A percentile compares a stretch with the other conserved stretches of the same genome.
phyloP scores from a whole-genome alignment of 2,797 vertebrate species.

The Enteromius paludinosus region DNA sequence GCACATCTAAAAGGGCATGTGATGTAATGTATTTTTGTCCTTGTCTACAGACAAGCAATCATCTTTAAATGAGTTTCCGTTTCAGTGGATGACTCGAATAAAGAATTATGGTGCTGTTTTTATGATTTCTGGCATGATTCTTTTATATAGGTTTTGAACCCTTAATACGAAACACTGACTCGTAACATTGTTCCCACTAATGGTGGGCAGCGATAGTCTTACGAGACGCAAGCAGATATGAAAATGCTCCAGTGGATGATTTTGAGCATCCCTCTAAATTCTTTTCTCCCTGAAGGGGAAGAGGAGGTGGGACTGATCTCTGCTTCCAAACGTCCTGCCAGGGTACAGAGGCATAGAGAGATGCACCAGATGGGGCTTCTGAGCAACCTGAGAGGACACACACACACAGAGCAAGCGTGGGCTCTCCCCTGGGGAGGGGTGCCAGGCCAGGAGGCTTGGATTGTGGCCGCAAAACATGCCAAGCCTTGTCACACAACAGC shows the following conservation, averaged over 20 bases:
- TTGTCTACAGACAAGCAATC: constrained; percentile 14
- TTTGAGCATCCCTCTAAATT: constrained; percentile 11
- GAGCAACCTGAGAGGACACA: constrained; percentile 40
- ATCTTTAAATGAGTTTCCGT: constrained; percentile 39
- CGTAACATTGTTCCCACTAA: constrained; percentile 1
- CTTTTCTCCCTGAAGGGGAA: constrained; percentile 8
- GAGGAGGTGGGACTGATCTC: constrained; percentile 42
- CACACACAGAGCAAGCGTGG: background rate
- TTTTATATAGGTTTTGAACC: constrained; percentile 4
- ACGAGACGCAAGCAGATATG: constrained; percentile 7
- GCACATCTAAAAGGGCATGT: background rate
- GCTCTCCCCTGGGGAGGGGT: constrained; percentile 9
- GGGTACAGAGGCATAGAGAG: constrained; percentile 38
- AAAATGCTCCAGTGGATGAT: constrained; percentile 2
- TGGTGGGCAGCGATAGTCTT: background rate
- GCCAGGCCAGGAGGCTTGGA: constrained; percentile 34
- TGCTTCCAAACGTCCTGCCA: constrained; percentile 40
- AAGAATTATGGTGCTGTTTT: constrained; percentile 30
- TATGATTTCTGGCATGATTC: background rate
- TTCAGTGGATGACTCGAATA: constrained; percentile 11
- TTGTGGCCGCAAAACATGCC: constrained; percentile 29
- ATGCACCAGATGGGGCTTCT: constrained; percentile 60
- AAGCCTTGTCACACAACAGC: constrained; percentile 35
- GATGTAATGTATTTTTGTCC: background rate
- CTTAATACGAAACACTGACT: constrained; percentile 34